A percentile compares a stretch with the other conserved stretches of the same genome.
Conservation (phyloP, 2,888 invertebrate species). For the Lamellibrachia columna region DNA sequence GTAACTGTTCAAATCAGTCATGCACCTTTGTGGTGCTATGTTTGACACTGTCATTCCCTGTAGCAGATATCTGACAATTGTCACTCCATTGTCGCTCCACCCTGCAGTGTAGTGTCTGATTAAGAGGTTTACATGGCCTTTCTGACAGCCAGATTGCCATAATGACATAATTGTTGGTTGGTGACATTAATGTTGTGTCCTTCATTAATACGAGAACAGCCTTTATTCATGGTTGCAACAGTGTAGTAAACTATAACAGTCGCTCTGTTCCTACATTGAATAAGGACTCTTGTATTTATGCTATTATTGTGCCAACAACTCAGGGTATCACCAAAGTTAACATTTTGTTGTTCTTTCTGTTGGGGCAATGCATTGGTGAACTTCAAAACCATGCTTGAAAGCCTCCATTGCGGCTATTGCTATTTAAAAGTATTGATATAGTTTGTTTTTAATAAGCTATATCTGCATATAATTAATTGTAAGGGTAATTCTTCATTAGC, state of each 20-base stretch:
- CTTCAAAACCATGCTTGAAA: neutral
- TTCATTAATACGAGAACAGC: neutral
- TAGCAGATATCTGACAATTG: conserved; percentile 11
- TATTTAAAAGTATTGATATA: neutral
- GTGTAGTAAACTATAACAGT: neutral
- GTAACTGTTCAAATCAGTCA: neutral
- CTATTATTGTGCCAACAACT: too few species aligned
- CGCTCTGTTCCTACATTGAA: neutral
- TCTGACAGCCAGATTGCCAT: conserved; percentile 16
- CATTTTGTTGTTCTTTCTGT: neutral
- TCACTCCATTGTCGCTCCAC: neutral
- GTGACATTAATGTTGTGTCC: neutral
- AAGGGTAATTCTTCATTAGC: too few species aligned
- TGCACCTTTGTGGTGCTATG: neutral
- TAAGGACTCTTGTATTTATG: neutral
- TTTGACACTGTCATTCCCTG: neutral
- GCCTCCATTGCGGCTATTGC: neutral
- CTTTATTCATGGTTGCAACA: neutral
- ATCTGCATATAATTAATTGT: neutral
- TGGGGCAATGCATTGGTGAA: neutral
- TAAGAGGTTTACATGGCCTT: neutral
- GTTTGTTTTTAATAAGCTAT: neutral
- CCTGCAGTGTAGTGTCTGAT: neutral
- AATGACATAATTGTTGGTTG: conserved; percentile 10
- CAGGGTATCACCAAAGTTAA: neutral